Evolutionary conservation across 2,888 invertebrate genomes (phyloP), one percentile per base, ranked within the genome.

Genomic region (Eustalomyia histrio): DNA sequence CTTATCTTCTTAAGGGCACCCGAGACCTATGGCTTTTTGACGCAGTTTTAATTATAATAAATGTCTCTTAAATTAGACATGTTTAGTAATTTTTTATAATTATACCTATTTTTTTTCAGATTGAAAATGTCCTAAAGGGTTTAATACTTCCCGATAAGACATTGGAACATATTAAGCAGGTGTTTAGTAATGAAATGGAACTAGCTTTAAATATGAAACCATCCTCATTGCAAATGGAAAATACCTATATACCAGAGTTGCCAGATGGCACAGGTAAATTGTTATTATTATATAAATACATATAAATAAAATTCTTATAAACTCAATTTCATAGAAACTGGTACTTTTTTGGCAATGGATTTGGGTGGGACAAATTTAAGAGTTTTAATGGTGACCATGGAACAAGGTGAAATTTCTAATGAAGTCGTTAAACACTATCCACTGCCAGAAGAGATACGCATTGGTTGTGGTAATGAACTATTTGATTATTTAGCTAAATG

Each of bases 331-430:
- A 24, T 12, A 47, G 94, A 95, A 91, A 92, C 93, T 83, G 96
- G 95, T 0, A 92, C 94, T 63, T 96, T 93, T 88, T 89, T 96
- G 84, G 95, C 96, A 2, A 90, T 96, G 83, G 96, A 96, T 89
- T 92, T 96, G 76, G 96, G 96, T 3, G 96, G 96, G 18, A 96
- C 96, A 24, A 95, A 96, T 91, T 95, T 96, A 89, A 92, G 96
- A 10, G 93, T 96, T 14, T 91, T 96, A 24, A 90, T 94, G 52
- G 89, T 95, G 84, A 93, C 94, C 84, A 90, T 96, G 83, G 87
- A 86, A 5, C 90, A 90, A 10, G 94, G 94, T 0, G 88, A 90
- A 71, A 90, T 93, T 16, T 89, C 92, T 24, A 89, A 92, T 2
- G 93, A 94, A 86, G 91, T 93, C 80, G 93, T 94, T 63, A 92